Conservation (phyloP, 2,888 invertebrate species). For the Fragum sueziense region DNA sequence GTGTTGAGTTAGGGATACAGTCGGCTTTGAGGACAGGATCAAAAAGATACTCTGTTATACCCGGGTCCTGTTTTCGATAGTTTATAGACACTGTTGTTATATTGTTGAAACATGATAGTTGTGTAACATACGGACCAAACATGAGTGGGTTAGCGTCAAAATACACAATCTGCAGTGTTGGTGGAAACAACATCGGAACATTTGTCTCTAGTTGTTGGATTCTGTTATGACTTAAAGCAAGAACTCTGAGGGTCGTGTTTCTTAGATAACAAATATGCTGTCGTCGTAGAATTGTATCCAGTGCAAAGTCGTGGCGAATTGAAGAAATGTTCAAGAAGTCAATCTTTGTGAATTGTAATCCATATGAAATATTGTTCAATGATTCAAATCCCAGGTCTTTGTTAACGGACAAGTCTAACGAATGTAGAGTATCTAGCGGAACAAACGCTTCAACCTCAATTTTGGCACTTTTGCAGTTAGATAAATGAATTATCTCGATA, state of each 20-base stretch:
- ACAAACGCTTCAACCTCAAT: not conserved
- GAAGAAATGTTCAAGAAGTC: slow-evolving; percentile 34
- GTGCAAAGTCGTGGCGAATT: slow-evolving; percentile 39
- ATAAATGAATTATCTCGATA: not conserved
- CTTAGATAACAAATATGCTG: slow-evolving; percentile 42
- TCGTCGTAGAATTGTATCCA: slow-evolving; percentile 10
- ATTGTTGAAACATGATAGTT: no score
- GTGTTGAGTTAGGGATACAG: no score
- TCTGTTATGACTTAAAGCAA: slow-evolving; percentile 36
- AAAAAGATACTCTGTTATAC: no score
- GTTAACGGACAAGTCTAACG: slow-evolving; percentile 46
- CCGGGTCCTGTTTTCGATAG: no score
- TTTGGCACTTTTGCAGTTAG: not conserved
- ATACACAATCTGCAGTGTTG: slow-evolving; percentile 18
- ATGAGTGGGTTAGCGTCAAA: slow-evolving; percentile 38
- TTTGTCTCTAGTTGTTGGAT: slow-evolving; percentile 31
- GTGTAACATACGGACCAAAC: no score
- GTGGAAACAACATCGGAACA: slow-evolving; percentile 21
- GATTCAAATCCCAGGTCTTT: slow-evolving; percentile 26
- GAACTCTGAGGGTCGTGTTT: slow-evolving; percentile 39
- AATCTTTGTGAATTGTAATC: slow-evolving; percentile 46
- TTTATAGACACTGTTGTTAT: no score
- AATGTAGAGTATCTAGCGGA: not conserved
- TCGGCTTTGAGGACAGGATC: no score
- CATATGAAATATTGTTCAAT: slow-evolving; percentile 42